Percentiles rank a stretch among this genome's conserved stretches.
Conservation (phyloP, 2,113 vertebrate species). For the Excalfactoria chinensis region DNA sequence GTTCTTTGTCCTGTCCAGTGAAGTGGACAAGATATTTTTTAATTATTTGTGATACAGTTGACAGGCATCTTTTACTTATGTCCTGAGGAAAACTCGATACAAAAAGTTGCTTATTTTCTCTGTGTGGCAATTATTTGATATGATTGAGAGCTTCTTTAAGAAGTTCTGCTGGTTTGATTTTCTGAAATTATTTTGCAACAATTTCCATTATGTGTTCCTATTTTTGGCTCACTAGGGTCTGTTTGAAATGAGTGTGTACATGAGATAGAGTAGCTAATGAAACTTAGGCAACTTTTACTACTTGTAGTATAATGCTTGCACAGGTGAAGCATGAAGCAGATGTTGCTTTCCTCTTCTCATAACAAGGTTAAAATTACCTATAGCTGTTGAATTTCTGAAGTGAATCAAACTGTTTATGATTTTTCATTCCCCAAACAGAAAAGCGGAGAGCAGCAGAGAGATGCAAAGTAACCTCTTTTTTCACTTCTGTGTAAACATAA, state of each 20-base stretch:
- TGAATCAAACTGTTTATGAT: background rate
- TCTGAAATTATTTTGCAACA: background rate
- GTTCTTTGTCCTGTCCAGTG: background rate
- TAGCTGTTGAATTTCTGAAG: background rate
- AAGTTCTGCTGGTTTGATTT: background rate
- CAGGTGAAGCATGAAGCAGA: background rate
- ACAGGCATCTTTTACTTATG: background rate
- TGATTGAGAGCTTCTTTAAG: background rate
- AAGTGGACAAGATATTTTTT: background rate
- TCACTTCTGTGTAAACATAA: background rate
- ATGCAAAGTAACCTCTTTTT: background rate
- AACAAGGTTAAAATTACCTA: background rate
- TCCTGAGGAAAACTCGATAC: background rate
- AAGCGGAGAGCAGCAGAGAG: background rate
- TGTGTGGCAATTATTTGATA: background rate
- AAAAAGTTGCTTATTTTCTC: background rate
- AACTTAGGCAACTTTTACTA: background rate
- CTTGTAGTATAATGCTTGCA: background rate
- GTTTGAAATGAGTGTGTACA: background rate
- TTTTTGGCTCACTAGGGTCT: background rate
- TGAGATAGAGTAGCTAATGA: background rate
- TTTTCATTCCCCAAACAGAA: background rate
- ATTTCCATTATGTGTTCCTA: background rate
- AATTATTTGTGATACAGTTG: background rate
- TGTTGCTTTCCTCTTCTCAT: background rate